These are phyloP conservation scores for Zosterops hypoxanthus DNA, from an alignment of 2,113 vertebrate genomes.

Conservation along the genomic window DNA sequence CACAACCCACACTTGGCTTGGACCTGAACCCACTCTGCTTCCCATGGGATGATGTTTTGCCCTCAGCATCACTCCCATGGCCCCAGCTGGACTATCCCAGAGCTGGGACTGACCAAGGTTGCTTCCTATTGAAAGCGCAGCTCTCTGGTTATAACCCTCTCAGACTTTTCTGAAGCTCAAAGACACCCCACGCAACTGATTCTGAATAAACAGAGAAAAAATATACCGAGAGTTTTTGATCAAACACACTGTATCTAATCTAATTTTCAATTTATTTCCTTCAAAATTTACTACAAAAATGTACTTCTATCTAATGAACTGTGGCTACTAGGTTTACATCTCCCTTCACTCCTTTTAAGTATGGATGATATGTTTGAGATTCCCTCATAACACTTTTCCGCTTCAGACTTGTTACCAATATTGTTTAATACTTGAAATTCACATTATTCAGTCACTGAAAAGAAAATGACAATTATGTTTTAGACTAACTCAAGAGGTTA, in stretches of 20 bases:
- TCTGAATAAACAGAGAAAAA: not conserved
- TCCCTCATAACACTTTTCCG: not conserved
- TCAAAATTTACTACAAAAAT: not conserved
- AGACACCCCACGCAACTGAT: fast-evolving
- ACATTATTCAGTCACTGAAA: not conserved
- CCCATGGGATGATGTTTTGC: fast-evolving
- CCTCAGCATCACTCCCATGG: not conserved
- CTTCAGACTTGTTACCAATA: not conserved
- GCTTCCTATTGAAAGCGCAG: not conserved
- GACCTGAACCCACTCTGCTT: too few relatives aligned
- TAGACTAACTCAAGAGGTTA: not conserved
- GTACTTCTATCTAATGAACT: not conserved
- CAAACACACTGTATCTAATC: not conserved
- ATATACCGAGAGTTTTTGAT: not conserved
- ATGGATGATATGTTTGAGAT: not conserved
- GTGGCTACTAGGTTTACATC: not conserved
- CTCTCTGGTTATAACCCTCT: not conserved
- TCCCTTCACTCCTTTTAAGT: not conserved
- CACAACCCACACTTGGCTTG: not conserved
- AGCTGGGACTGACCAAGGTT: not conserved
- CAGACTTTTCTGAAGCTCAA: not conserved
- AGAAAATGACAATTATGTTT: not conserved
- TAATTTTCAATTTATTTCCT: not conserved
- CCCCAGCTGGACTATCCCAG: not conserved
- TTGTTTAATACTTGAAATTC: not conserved